Evolutionary conservation across 2,888 invertebrate genomes (phyloP).

Genomic region (Patella depressa): DNA sequence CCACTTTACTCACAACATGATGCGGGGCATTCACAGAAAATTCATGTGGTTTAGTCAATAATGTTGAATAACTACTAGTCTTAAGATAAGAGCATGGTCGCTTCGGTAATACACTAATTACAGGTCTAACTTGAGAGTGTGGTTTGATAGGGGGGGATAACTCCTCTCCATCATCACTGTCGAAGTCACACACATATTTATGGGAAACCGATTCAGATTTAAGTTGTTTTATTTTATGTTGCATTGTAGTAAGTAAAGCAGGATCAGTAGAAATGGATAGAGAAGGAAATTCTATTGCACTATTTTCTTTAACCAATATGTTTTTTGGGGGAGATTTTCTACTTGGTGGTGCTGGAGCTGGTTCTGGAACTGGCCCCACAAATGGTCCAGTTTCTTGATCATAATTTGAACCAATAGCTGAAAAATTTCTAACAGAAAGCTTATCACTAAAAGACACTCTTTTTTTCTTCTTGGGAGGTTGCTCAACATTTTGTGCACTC

Average conservation of each 20-base stretch:
- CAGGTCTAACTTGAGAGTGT: neutral
- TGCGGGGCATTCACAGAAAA: constrained; percentile 5
- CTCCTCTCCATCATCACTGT: constrained; percentile 1
- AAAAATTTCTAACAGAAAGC: neutral
- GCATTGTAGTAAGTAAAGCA: neutral
- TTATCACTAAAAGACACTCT: constrained; percentile 5
- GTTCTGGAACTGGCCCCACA: neutral
- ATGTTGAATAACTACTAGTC: neutral
- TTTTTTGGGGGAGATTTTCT: neutral
- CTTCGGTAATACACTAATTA: neutral
- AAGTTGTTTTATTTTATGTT: constrained; percentile 1
- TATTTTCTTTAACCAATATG: neutral
- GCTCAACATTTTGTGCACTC: neutral
- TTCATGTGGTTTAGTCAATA: neutral
- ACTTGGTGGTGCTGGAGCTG: too few species aligned
- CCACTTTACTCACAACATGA: neutral
- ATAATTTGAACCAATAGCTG: neutral
- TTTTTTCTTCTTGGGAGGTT: neutral
- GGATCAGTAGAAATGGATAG: neutral
- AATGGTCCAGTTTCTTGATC: neutral
- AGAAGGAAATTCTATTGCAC: neutral
- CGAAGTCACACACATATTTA: constrained; percentile 5
- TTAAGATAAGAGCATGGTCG: neutral
- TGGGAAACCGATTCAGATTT: neutral
- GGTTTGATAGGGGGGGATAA: neutral